Evolutionary conservation across 2,888 invertebrate genomes (phyloP), one percentile per base, ranked within the genome.

Genomic region (Rhorus exstirpatorius): DNA sequence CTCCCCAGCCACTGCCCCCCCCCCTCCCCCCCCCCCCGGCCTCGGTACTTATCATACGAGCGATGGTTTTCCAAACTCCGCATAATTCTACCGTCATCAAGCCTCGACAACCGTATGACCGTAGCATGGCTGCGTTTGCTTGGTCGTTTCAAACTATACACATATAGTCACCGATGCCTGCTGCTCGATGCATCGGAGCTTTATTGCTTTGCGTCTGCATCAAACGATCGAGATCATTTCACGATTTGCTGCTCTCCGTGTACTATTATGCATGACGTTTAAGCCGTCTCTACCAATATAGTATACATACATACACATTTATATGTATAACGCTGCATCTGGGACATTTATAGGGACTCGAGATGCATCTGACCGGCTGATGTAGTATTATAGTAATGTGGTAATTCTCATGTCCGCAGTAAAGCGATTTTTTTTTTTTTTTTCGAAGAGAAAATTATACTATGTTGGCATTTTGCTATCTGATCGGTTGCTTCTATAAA

Each of bases 1-100:
- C 53, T 26, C 24, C 41, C 26, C 21, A 41, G n/a, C 63, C 31
- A 19, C 19, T 31, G 46, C 35, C 17, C 17, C 17, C 35, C 31
- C 17, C 35, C 17, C 58, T 8, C n/a, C 41, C 41, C 3, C 19
- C 2, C 10, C 19, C 3, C 38, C 19, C 12, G 46, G 55, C 41
- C 60, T 26, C 68, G 51, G 46, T 78, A 89, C 90, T 91, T 92
- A 90, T 91, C 91, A 90, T 90, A 90, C 89, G 83, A 84, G 74
- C 75, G 86, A 74, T 74, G 63, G 46, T 51, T 26, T 21, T 67
- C 76, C 53, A 53, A 58, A 51, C 78, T 84, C 76, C 81, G 84
- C 84, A 87, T 85, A 83, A 85, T 85, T 81, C 63, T 61, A 38
- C 81, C 58, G 75, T 51, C 44, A 26, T 65, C 67, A 49, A 63